phyloP scores from a whole-genome alignment of 2,113 vertebrate species.

The Entosphenus tridentatus region DNA sequence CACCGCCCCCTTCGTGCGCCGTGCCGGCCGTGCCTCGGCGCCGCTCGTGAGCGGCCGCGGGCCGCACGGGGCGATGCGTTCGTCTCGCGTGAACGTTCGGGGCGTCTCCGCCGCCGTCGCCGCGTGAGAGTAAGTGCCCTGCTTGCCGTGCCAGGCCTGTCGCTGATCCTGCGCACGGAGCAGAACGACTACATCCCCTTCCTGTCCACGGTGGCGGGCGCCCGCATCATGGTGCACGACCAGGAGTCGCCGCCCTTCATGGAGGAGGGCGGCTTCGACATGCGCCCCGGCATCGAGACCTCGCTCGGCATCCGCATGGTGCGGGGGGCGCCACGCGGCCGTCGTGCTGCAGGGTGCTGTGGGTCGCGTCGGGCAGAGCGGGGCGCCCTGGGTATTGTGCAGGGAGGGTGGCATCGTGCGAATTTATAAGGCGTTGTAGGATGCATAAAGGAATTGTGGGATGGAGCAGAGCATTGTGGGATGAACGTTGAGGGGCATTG shows the following conservation, averaged over 20 bases:
- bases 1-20: background rate
- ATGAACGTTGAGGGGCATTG: too few relatives aligned
- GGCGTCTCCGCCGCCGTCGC: background rate
- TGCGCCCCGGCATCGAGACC: conserved; percentile 32
- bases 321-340: conserved; percentile 1
- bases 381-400: too few relatives aligned
- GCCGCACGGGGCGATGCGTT: accelerated
- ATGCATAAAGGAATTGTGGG: too few relatives aligned
- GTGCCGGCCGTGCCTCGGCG: background rate
- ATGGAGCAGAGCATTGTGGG: too few relatives aligned
- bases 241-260: conserved; percentile 35
- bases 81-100: background rate
- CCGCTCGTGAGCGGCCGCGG: background rate
- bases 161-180: conserved; percentile 29
- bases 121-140: background rate
- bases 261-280: conserved; percentile 38
- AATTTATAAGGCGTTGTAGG: too few relatives aligned
- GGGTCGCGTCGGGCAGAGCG: too few relatives aligned
- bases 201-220: conserved; percentile 34
- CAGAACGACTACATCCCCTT: conserved; percentile 38
- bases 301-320: conserved; percentile 41
- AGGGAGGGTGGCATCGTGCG: too few relatives aligned
- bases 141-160: conserved; percentile 22
- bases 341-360: too few relatives aligned
- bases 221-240: conserved; percentile 32